phyloP scores from a whole-genome alignment of 2,113 vertebrate species.

The Mormyrus lacerda region DNA sequence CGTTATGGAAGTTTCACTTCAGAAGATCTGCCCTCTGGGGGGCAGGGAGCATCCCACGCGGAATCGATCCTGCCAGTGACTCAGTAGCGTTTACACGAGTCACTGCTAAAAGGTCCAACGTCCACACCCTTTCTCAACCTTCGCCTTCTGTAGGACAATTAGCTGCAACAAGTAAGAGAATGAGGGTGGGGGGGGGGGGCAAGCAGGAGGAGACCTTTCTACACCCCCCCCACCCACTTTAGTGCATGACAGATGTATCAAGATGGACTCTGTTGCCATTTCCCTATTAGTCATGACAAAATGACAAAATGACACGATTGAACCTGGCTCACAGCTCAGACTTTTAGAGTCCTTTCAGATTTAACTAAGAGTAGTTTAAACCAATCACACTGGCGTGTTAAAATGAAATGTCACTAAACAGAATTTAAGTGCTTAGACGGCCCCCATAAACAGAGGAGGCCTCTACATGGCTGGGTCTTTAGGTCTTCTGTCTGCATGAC shows the following conservation, averaged over 20 bases:
- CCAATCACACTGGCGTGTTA: neutral
- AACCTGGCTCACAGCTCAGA: neutral
- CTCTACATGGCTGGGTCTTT: neutral
- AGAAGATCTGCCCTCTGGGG: neutral
- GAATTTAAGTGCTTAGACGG: neutral
- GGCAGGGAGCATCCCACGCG: neutral
- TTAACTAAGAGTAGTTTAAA: neutral
- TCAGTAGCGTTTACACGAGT: neutral
- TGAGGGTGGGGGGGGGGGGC: neutral
- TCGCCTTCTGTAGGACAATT: neutral
- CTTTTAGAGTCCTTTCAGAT: neutral
- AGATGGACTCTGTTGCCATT: neutral
- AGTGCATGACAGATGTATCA: neutral
- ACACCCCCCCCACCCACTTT: neutral
- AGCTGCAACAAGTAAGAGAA: neutral
- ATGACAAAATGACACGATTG: neutral
- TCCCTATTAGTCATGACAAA: neutral
- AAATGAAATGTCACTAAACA: neutral
- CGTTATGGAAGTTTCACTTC: neutral
- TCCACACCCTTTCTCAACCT: conserved; percentile 1
- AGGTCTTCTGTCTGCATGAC: neutral
- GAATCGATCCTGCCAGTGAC: neutral
- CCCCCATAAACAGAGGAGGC: neutral
- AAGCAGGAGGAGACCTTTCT: neutral
- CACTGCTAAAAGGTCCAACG: neutral